Percentiles rank a stretch among this genome's conserved stretches.
Conservation (phyloP, 2,113 vertebrate genomes). For the Epinephelus lanceolatus region DNA sequence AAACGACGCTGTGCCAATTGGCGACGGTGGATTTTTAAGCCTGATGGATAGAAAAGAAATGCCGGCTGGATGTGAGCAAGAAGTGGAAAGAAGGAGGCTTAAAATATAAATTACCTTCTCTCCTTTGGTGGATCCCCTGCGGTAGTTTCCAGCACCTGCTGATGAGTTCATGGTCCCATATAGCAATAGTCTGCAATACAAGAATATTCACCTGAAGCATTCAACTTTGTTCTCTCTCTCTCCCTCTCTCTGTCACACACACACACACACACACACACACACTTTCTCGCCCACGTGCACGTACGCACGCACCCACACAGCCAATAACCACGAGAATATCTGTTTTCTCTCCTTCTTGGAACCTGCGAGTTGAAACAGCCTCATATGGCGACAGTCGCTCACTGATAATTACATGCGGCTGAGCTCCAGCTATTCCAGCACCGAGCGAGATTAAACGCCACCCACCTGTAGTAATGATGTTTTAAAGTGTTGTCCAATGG, state of each 20-base stretch:
- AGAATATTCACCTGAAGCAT: conserved; percentile 53
- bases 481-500: conserved; percentile 14
- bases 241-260: neutral
- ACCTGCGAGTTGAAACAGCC: conserved; percentile 7
- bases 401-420: neutral
- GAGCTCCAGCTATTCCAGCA: conserved; percentile 16
- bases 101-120: conserved; percentile 75
- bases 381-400: neutral
- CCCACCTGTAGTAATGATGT: conserved; percentile 56
- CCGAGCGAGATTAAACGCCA: conserved; percentile 19
- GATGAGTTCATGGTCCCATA: conserved; percentile 83
- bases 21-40: conserved; percentile 9
- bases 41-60: neutral
- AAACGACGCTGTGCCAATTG: neutral
- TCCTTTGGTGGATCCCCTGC: conserved; percentile 71
- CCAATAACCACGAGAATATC: neutral
- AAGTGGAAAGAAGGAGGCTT: neutral
- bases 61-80: neutral
- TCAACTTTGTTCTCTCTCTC: conserved; percentile 22
- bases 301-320: neutral
- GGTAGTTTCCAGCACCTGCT: conserved; percentile 83
- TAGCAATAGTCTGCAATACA: conserved; percentile 36
- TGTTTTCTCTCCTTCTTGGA: neutral
- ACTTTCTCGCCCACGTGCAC: neutral
- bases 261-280: neutral